Evolutionary conservation across 2,797 vertebrate genomes (phyloP), one percentile per base, ranked within the genome.

Genomic region (Ambastaia sidthimunki): DNA sequence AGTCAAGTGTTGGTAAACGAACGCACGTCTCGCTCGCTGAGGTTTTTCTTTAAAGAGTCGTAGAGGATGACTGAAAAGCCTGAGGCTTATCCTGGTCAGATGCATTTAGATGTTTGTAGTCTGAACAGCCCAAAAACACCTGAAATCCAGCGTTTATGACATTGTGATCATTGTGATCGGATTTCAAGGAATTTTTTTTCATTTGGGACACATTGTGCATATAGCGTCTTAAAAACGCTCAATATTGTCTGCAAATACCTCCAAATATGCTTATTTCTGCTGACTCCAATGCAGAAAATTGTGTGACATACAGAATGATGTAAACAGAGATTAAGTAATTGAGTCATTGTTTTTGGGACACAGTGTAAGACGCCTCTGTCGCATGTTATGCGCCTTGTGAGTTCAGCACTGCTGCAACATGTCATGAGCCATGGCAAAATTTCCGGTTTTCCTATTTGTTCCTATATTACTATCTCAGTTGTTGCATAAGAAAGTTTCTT

Each of bases 1-100:
- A 74, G 59, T 62, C 52, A 69, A n/a, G 67, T 59, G 65, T 25
- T 59, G 63, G 18, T 19, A 37, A 68, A 57, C 7, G 3, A 55
- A 55, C 6, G 18, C 15, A 37, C 55, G 19, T 23, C 9, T 54
- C 15, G 41, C 5, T 76, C 16, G n/a, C 21, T 19, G 16, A 76
- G 34, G 6, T 13, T 60, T 57, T 44, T 68, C 16, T 57, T 76
- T 47, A 19, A 44, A 57, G 16, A 66, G 28, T 6, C 23, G 4
- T 25, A 31, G 15, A 31, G 25, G 13, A 55, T 54, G 31, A 76
- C 12, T 7, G 48, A 67, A 11, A 41, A n/a, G 63, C 41, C 50
- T 5, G 3, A 62, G 59, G 59, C 59, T 18, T 18, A 31, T 28
- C 7, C 15, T 28, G 16, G 59, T 3, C 21, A 31, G 28, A 62